These are phyloP conservation scores for Myotis daubentonii DNA, from an alignment of 2,797 vertebrate species.

Conservation along the genomic window DNA sequence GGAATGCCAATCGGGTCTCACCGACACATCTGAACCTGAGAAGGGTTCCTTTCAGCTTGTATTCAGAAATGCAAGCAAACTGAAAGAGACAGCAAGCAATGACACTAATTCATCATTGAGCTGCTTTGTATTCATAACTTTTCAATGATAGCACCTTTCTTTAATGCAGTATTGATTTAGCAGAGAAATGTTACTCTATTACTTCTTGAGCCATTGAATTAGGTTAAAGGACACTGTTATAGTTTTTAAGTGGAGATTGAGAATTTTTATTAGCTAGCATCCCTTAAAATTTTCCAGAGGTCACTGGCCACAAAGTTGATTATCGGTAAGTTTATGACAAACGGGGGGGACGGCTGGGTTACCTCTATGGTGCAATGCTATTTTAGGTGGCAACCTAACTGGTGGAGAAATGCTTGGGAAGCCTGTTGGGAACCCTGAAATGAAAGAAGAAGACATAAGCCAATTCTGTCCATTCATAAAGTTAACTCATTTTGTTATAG, in stretches of 20 bases:
- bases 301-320: conserved; percentile 46
- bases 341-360: neutral
- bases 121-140: conserved; percentile 84
- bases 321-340: neutral
- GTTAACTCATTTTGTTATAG: neutral
- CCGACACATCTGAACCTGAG: conserved; percentile 1
- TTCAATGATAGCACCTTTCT: conserved; percentile 79
- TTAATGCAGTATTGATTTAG: conserved; percentile 79
- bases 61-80: conserved; percentile 66
- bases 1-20: conserved; percentile 45
- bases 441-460: neutral
- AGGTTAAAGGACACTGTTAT: conserved; percentile 69
- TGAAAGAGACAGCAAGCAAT: conserved; percentile 71
- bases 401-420: neutral
- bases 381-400: neutral
- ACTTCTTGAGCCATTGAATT: conserved; percentile 69
- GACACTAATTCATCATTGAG: conserved; percentile 60
- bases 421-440: neutral
- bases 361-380: neutral
- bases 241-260: conserved; percentile 61
- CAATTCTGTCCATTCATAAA: neutral
- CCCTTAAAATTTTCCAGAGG: conserved; percentile 66
- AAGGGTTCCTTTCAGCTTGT: conserved; percentile 56
- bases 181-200: conserved; percentile 79
- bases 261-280: conserved; percentile 71